Evolutionary conservation across 2,113 vertebrate genomes (phyloP), one percentile per base, ranked within the genome.

Genomic region (Phycodurus eques): DNA sequence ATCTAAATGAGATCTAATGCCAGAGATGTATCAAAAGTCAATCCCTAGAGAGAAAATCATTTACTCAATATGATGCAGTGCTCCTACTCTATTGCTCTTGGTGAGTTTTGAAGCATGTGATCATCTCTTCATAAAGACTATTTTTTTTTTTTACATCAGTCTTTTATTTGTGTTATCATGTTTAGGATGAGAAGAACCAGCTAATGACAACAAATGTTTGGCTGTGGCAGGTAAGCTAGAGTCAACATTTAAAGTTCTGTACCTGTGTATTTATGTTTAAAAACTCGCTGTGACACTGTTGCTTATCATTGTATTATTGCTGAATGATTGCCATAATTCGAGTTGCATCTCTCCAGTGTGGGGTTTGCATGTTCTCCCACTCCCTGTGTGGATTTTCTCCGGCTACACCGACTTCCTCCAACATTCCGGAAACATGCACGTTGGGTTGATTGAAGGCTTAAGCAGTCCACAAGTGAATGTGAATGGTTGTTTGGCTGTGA

Each of bases 141-240:
- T 14, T 7, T 8, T 31, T 19, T 10, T 19, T 10, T 68, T 47
- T 61, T 33, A 20, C 75, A 15, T 53, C 3, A 78, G 9, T 33
- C 74, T 13, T 71, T 15, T 61, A 42, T 70, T 12, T 42, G 2
- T 70, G 4, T 33, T 69, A 31, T 13, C 12, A 59, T 59, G 22
- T 76, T 73, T 79, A 98, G 97, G 97, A 98, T 93, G 96, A 98
- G 84, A 99, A 99, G 92, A 98, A 98, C 81, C 96, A 98, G 78
- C 90, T 98, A 65, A 98, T 99, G 97, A 98, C 97, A 20, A 99
- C 97, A 5, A 98, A 98, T 0, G 96, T 99, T 56, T 99, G 97
- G 97, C 92, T 98, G 1, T 86, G 90, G 78, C 88, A 93, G 93
- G 93, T 93, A 83, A 76, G 72, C 56, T 57, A 79, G 22, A 27